phyloP scores from a whole-genome alignment of 37 sponge, comb jelly and placozoan species.

The Beroe forskalii region DNA sequence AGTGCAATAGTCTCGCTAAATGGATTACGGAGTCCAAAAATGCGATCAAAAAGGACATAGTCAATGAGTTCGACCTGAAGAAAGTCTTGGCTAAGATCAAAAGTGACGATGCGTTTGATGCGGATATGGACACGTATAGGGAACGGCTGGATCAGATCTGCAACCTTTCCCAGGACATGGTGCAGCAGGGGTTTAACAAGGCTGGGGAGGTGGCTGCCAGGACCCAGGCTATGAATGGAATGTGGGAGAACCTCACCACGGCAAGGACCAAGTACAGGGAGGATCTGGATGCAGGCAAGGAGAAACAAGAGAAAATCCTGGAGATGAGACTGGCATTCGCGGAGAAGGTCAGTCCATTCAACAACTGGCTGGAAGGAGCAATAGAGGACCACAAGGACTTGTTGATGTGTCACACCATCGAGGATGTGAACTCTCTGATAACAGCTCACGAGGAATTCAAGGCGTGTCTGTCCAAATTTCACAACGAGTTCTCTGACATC shows the following conservation, averaged over 20 bases:
- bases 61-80: conserved; percentile 79
- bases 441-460: conserved; percentile 65
- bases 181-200: conserved; percentile 55
- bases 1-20: conserved; percentile 76
- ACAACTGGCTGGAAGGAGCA: conserved; percentile 96
- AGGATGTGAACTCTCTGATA: conserved; percentile 71
- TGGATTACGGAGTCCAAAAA: conserved; percentile 83
- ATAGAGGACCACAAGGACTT: conserved; percentile 87
- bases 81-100: conserved; percentile 85
- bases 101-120: conserved; percentile 89
- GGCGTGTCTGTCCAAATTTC: conserved; percentile 45
- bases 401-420: conserved; percentile 73
- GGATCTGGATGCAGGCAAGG: conserved; percentile 29
- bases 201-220: conserved; percentile 30
- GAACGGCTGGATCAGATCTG: conserved; percentile 75
- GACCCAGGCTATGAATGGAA: conserved; percentile 64
- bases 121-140: conserved; percentile 80
- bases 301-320: conserved; percentile 81
- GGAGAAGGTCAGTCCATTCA: conserved; percentile 86
- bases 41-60: conserved; percentile 71
- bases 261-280: conserved; percentile 58
- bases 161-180: conserved; percentile 80
- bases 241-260: conserved; percentile 60
- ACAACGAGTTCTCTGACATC: conserved; percentile 24
- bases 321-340: conserved; percentile 87